Conservation (phyloP, 2,888 invertebrate genomes). For the Phragmatobia fuliginosa region DNA sequence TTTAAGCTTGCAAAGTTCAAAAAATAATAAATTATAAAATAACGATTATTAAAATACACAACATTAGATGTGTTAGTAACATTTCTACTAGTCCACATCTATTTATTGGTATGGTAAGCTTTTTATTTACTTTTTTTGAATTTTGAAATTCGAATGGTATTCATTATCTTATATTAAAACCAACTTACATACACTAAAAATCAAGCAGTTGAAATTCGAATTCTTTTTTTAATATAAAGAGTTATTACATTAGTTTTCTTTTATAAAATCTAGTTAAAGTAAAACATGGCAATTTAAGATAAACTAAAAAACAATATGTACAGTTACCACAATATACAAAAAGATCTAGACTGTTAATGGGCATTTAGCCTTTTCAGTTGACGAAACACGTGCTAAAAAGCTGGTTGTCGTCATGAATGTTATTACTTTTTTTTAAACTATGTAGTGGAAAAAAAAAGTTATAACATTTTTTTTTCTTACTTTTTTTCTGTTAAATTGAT, state of each 20-base stretch:
- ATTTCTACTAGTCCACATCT: not conserved
- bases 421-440: not conserved
- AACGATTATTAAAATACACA: conserved; percentile 41
- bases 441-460: too few relatives aligned
- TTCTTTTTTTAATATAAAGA: not conserved
- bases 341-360: conserved; percentile 37
- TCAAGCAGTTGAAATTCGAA: not conserved
- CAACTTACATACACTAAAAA: not conserved
- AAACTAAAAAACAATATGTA: conserved; percentile 74
- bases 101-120: not conserved
- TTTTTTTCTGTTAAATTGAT: too few relatives aligned
- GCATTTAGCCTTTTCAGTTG: conserved; percentile 40
- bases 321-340: conserved; percentile 73
- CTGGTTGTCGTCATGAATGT: conserved; percentile 16
- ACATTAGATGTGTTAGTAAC: conserved; percentile 33
- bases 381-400: conserved; percentile 28
- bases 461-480: too few relatives aligned
- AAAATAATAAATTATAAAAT: conserved; percentile 47
- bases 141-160: not conserved
- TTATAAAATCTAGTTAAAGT: conserved; percentile 47
- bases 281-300: conserved; percentile 71
- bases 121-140: not conserved
- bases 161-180: not conserved
- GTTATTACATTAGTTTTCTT: conserved; percentile 6
- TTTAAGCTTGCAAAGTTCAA: conserved; percentile 21